phyloP scores from a whole-genome alignment of 2,113 vertebrate species.

The Hippocampus abdominalis region DNA sequence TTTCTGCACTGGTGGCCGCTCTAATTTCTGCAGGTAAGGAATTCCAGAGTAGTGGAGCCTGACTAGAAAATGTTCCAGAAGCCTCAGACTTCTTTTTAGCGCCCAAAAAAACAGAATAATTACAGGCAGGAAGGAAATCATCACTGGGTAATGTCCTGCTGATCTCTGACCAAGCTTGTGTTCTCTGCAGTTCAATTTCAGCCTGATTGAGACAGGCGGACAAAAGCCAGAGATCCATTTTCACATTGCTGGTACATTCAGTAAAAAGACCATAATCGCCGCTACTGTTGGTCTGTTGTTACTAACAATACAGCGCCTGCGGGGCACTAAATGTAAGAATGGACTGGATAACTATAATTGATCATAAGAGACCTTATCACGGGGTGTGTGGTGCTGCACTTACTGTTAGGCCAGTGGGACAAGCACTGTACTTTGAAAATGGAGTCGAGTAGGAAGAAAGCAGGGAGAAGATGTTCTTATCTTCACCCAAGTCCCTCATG shows the following conservation, averaged over 20 bases:
- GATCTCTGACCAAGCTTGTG: constrained; percentile 15
- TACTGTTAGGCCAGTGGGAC: constrained; percentile 2
- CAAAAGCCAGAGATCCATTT: constrained; percentile 60
- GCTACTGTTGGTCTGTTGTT: constrained; percentile 44
- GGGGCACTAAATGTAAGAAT: constrained; percentile 40
- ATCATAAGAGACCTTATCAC: constrained; percentile 36
- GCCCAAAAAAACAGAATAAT: not conserved
- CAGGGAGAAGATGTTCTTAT: constrained; percentile 7
- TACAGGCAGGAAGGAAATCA: not conserved
- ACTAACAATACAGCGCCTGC: constrained; percentile 47
- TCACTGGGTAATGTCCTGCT: not conserved
- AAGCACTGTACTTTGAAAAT: constrained; percentile 5
- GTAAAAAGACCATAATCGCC: constrained; percentile 48
- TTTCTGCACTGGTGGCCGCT: not conserved
- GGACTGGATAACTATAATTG: constrained; percentile 45
- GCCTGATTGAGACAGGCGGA: constrained; percentile 30
- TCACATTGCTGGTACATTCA: constrained; percentile 39
- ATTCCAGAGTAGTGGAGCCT: not conserved
- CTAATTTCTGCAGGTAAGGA: not conserved
- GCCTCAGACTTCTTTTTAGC: not conserved
- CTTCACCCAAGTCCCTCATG: constrained; percentile 13
- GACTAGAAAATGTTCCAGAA: not conserved
- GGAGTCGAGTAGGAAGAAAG: not conserved
- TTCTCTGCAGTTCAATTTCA: constrained; percentile 42
- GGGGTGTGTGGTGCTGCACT: constrained; percentile 30